Evolutionary conservation across 2,888 invertebrate genomes (phyloP).

Genomic region (Nephrotoma flavescens): DNA sequence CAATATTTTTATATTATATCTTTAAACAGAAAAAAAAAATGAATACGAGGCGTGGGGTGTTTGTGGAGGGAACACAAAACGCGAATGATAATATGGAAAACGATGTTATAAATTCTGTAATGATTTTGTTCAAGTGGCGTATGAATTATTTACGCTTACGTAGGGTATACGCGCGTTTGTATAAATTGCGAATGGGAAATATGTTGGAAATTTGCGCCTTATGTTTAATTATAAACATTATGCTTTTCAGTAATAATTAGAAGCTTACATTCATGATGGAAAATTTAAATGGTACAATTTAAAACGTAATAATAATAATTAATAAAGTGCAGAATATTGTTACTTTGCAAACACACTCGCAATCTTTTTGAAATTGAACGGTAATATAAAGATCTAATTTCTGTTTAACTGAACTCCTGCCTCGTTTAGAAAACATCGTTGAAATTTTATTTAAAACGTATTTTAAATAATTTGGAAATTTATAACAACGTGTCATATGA

Average conservation of each 20-base stretch:
- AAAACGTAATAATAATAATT: too few relatives aligned
- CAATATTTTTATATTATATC: background rate
- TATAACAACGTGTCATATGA: too few relatives aligned
- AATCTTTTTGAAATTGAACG: too few relatives aligned
- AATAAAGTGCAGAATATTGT: too few relatives aligned
- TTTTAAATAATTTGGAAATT: too few relatives aligned
- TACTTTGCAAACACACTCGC: too few relatives aligned
- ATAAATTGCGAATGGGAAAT: background rate
- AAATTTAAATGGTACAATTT: too few relatives aligned
- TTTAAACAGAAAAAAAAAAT: background rate
- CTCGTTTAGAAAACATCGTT: too few relatives aligned
- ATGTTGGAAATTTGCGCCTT: too few relatives aligned
- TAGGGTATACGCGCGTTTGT: background rate
- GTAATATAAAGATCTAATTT: too few relatives aligned
- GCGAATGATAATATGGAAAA: background rate
- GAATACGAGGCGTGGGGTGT: background rate
- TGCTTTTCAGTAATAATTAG: background rate
- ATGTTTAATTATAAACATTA: background rate
- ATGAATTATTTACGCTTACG: background rate
- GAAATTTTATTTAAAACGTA: too few relatives aligned
- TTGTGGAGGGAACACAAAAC: background rate
- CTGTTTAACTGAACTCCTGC: too few relatives aligned
- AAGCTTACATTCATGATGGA: background rate
- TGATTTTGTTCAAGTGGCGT: background rate
- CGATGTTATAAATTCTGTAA: background rate